Conservation (phyloP, 2,888 invertebrate genomes). For the Rhopalosiphum nymphaeae region DNA sequence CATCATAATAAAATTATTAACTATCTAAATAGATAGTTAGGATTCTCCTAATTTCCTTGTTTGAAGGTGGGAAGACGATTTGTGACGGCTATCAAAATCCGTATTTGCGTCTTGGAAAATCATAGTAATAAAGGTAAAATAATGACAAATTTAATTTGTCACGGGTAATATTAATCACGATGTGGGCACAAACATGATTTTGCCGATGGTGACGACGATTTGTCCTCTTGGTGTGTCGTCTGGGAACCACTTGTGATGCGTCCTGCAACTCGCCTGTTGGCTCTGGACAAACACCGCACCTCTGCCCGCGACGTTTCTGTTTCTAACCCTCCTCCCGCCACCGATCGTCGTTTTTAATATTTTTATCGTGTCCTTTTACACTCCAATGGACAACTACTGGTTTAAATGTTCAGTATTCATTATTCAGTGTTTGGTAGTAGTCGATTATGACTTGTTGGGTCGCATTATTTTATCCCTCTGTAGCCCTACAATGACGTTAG, state of each 20-base stretch:
- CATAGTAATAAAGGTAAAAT: not conserved
- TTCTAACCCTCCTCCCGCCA: not conserved
- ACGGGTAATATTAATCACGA: too few species aligned
- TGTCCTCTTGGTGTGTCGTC: not conserved
- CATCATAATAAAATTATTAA: not conserved
- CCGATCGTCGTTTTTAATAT: not conserved
- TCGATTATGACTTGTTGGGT: not conserved
- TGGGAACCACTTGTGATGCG: constrained; percentile 54
- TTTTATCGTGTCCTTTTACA: constrained; percentile 13
- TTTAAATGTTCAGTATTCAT: not conserved
- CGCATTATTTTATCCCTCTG: not conserved
- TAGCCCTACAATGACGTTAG: not conserved
- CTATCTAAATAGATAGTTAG: too few species aligned
- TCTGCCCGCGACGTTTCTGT: not conserved
- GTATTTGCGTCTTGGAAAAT: constrained; percentile 16
- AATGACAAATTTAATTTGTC: too few species aligned
- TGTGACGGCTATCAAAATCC: not conserved
- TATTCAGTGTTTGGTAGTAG: not conserved
- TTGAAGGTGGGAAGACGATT: not conserved
- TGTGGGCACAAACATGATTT: not conserved
- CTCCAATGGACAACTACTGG: not conserved
- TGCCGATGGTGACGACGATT: not conserved
- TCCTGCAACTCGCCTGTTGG: not conserved
- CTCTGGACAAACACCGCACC: constrained; percentile 36
- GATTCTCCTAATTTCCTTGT: not conserved